A percentile compares a stretch with the other conserved stretches of the same genome.
phyloP scores from a whole-genome alignment of 1,140 invertebrate genomes.

The Scaptomyza pallida region DNA sequence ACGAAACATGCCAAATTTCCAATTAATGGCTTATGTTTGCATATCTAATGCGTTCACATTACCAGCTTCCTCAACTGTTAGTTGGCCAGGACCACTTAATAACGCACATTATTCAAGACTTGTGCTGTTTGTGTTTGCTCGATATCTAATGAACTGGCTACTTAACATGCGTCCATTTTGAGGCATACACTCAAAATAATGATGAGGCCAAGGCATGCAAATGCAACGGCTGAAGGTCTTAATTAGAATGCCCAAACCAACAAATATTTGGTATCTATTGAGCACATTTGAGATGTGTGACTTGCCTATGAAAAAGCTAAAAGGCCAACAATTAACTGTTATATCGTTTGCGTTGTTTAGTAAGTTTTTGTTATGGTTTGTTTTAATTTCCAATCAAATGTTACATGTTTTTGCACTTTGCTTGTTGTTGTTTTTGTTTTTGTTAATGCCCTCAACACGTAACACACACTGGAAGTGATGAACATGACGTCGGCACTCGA shows the following conservation, averaged over 20 bases:
- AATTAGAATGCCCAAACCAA: background rate
- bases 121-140: slow-evolving; percentile 27
- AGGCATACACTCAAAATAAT: slow-evolving; percentile 30
- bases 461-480: background rate
- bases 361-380: background rate
- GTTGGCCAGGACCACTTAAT: slow-evolving; percentile 51
- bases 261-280: background rate
- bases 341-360: background rate
- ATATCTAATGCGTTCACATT: slow-evolving; percentile 51
- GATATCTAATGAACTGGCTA: slow-evolving; percentile 59
- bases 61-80: background rate
- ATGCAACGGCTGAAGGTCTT: background rate
- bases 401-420: background rate
- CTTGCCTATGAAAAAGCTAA: background rate
- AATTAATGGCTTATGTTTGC: slow-evolving; percentile 74
- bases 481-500: background rate
- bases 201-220: slow-evolving; percentile 14
- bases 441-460: slow-evolving; percentile 1
- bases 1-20: slow-evolving; percentile 63
- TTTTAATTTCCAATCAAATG: background rate
- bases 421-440: no score
- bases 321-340: background rate
- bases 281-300: no score
- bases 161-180: slow-evolving; percentile 30
- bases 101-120: slow-evolving; percentile 60